A percentile compares a stretch with the other conserved stretches of the same genome.
Evolutionary conservation across 1,140 invertebrate genomes (phyloP).

Genomic region (Leptinotarsa defecta): DNA sequence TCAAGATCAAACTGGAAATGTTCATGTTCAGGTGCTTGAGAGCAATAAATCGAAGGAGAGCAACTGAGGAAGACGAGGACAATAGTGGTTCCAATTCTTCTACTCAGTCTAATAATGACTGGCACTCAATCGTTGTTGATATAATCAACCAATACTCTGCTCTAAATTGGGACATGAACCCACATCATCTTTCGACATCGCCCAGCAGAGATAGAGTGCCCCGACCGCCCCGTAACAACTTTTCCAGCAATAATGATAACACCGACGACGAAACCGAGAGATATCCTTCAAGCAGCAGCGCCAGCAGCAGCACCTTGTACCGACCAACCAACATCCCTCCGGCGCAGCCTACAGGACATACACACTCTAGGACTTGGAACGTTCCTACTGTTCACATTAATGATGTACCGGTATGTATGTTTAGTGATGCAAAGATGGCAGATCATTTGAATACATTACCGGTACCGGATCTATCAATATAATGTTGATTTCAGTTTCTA

Average conservation of each 20-base stretch:
- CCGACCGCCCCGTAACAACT: slow-evolving; percentile 14
- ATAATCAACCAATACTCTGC: slow-evolving; percentile 1
- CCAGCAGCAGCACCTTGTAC: slow-evolving; percentile 31
- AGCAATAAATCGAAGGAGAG: slow-evolving; percentile 22
- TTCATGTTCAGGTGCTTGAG: slow-evolving; percentile 36
- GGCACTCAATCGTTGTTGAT: not conserved
- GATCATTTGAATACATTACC: not conserved
- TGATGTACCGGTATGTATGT: slow-evolving; percentile 58
- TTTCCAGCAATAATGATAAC: slow-evolving; percentile 40
- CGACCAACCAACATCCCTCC: slow-evolving; percentile 43
- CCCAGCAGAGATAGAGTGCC: not conserved
- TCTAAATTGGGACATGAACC: not conserved
- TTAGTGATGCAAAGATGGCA: not conserved
- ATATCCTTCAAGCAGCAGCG: slow-evolving; percentile 33
- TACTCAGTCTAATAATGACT: not conserved
- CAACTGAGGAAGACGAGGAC: not conserved
- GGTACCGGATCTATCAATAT: no score
- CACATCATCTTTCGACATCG: not conserved
- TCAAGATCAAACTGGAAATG: not conserved
- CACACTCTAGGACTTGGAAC: slow-evolving; percentile 46
- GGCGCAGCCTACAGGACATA: not conserved
- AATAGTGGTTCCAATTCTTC: not conserved
- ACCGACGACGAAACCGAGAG: slow-evolving; percentile 34
- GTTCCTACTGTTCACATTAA: slow-evolving; percentile 66
- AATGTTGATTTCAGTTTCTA: no score